These are phyloP conservation scores for Electrophaes corylata DNA, from an alignment of 2,888 invertebrate genomes.

Conservation along the genomic window DNA sequence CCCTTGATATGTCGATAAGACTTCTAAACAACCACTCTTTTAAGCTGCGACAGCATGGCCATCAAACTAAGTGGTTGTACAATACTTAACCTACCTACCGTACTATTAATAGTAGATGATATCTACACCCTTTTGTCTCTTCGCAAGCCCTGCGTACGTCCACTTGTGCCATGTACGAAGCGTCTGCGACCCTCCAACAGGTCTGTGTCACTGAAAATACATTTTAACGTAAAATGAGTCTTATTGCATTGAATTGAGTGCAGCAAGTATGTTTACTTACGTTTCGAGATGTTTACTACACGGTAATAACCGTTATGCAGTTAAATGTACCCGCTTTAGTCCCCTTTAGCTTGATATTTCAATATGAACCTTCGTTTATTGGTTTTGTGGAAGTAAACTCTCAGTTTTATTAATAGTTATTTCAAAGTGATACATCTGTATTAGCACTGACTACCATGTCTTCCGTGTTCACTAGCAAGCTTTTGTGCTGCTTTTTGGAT, in stretches of 20 bases:
- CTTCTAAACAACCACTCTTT: conserved; percentile 8
- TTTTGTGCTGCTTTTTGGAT: conserved; percentile 48
- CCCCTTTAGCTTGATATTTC: too few species aligned
- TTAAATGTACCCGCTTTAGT: too few species aligned
- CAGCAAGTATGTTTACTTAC: not conserved
- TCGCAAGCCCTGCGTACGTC: conserved; percentile 19
- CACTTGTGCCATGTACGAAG: conserved; percentile 18
- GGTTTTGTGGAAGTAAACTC: too few species aligned
- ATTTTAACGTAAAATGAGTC: conserved; percentile 1
- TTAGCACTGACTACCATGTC: conserved; percentile 14
- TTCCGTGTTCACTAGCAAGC: conserved; percentile 34
- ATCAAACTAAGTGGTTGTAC: conserved; percentile 28
- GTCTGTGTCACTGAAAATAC: conserved; percentile 7
- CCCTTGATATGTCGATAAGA: not conserved
- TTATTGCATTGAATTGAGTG: not conserved
- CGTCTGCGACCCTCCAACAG: conserved; percentile 16
- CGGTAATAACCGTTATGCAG: too few species aligned
- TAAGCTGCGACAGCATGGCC: conserved; percentile 14
- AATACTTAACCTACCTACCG: conserved; percentile 22
- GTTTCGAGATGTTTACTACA: too few species aligned
- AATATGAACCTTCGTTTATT: too few species aligned
- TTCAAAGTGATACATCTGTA: conserved; percentile 7
- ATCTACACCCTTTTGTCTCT: conserved; percentile 29
- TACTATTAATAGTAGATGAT: conserved; percentile 26
- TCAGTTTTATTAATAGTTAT: not conserved